Percentiles rank a stretch among this genome's conserved stretches.
Evolutionary conservation across 2,113 vertebrate genomes (phyloP).

Genomic region (Elgaria multicarinata): DNA sequence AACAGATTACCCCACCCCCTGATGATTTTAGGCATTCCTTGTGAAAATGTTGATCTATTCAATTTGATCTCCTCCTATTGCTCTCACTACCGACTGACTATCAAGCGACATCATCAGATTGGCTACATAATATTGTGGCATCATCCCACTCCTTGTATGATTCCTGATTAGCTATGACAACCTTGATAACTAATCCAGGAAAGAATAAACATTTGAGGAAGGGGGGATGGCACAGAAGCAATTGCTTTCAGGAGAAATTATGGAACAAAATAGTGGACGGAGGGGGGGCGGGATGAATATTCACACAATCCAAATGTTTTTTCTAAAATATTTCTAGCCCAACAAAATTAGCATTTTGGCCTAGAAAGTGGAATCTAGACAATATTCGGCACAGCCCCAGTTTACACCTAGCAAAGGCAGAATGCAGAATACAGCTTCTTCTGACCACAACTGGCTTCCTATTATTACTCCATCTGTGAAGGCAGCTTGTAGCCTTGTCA

Average conservation of each 20-base stretch:
- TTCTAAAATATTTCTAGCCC: neutral
- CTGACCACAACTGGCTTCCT: conserved; percentile 77
- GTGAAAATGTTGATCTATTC: neutral
- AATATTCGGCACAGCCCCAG: conserved; percentile 30
- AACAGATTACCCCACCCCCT: neutral
- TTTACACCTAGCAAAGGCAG: conserved; percentile 52
- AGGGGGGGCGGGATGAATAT: neutral
- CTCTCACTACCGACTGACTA: neutral
- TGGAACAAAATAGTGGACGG: neutral
- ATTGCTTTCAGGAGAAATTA: neutral
- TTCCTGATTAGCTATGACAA: neutral
- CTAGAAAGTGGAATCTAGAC: conserved; percentile 24
- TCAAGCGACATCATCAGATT: neutral
- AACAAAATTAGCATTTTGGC: neutral
- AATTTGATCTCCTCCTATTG: neutral
- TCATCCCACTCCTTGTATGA: neutral
- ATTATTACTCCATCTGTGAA: conserved; percentile 81
- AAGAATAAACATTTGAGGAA: neutral
- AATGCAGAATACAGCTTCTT: conserved; percentile 55
- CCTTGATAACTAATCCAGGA: neutral
- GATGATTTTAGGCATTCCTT: neutral
- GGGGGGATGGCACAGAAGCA: neutral
- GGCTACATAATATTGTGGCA: neutral
- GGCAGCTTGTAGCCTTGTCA: conserved; percentile 81
- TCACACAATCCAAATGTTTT: neutral